Evolutionary conservation across 2,797 vertebrate genomes (phyloP).

Genomic region (Neopelma chrysocephalum): DNA sequence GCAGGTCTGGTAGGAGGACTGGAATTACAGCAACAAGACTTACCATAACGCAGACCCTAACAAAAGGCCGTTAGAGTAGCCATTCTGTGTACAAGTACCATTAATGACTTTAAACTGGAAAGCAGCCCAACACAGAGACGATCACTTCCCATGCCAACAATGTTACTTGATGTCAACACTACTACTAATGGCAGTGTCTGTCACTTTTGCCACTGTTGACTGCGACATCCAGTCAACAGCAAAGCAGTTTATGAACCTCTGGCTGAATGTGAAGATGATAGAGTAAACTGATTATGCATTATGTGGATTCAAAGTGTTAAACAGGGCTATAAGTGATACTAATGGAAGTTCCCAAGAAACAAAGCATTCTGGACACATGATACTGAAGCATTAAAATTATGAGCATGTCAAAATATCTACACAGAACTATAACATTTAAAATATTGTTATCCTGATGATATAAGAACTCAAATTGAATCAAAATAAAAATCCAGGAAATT

Average conservation of each 20-base stretch:
- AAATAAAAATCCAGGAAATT: neutral
- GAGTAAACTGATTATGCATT: neutral
- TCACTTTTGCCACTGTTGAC: neutral
- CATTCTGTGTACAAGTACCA: neutral
- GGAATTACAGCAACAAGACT: neutral
- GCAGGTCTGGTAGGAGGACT: neutral
- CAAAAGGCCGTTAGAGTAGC: neutral
- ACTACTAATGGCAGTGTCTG: neutral
- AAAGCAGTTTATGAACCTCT: neutral
- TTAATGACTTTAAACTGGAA: conserved; percentile 29
- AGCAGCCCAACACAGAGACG: neutral
- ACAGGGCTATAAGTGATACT: neutral
- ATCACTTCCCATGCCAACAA: neutral
- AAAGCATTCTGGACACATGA: neutral
- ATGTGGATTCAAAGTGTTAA: neutral
- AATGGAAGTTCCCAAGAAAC: neutral
- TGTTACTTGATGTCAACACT: neutral
- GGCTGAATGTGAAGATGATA: neutral
- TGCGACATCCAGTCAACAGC: neutral
- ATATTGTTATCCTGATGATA: neutral
- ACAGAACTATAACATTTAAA: neutral
- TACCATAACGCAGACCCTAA: neutral
- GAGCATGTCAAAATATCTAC: neutral
- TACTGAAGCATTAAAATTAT: neutral
- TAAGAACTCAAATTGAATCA: neutral